Evolutionary conservation across 2,797 vertebrate genomes (phyloP), one percentile per base, ranked within the genome.

Genomic region (Melanotaenia nigrans): DNA sequence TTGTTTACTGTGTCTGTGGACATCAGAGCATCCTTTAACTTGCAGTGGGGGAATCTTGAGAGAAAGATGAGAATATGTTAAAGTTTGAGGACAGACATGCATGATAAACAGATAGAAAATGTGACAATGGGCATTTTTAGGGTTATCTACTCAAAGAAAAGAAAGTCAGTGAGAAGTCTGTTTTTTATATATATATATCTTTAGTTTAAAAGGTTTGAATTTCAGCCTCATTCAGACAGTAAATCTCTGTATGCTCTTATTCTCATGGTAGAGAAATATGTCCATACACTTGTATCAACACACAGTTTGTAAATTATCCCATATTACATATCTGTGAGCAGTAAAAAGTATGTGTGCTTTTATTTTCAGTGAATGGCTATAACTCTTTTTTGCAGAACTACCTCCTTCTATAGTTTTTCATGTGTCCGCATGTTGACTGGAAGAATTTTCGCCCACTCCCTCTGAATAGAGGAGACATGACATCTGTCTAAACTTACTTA

Each of bases 31-130:
- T 77, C 82, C 60, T 81, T 57, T 73, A 68, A 85, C 80, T 84
- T 87, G 87, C 35, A 73, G 72, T 1, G n/a, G 51, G 65, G 38
- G 32, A 65, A 81, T 51, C 30, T 77, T 5, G 25, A 22, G 65
- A 79, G 58, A 72, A 24, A 84, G 42, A 71, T 30, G 18, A 3
- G 66, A 76, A 58, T 57, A 22, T 24, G 67, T 76, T 45, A 45
- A 28, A 75, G 58, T 49, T 14, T 33, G 42, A 71, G 56, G 42
- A 53, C 62, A 59, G 35, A 30, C 30, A 25, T 42, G 6, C 2
- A 1, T n/a, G 5, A 63, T 54, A 36, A 38, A 61, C 7, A 42
- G 24, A 28, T 8, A 3, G 38, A 4, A 51, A 9, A 11, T 9
- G 49, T 53, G 11, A 54, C 22, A 13, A 11, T 24, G 24, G 51